Evolutionary conservation across 35 echinoderm and acorn worm genomes (phyloP), one percentile per base, ranked within the genome.

Genomic region (Ophiothrix spiculata): DNA sequence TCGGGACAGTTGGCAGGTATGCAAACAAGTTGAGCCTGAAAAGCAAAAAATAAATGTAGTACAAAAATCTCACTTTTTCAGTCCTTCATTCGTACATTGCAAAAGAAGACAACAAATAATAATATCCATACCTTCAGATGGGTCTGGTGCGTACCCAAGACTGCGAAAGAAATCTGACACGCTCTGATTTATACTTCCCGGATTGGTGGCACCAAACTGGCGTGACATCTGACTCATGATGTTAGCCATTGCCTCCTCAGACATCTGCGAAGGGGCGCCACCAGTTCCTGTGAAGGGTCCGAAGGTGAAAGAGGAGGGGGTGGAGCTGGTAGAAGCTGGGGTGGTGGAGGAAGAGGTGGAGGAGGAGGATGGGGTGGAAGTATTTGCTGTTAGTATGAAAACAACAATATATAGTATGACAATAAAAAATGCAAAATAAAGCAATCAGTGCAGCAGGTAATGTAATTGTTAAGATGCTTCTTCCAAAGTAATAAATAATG

Each of bases 141-240:
- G 60, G 23, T 69, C 60, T 69, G 60, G 60, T n/a, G 60, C 2
- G 23, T 69, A 69, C 25, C 60, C 60, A 25, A 69, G 60, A n/a
- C 60, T 69, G 10, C 60, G 8, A 28, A 69, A 69, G 60, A 69
- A 69, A 69, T 69, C 60, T 15, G 60, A 69, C 60, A 69, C 3
- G 29, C 60, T 69, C 60, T 69, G 60, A 69, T 69, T 69, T 15
- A 69, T 25, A 69, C 60, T 28, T 2, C 60, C 60, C 3, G 60
- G 60, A 69, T 69, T 69, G 23, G 60, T 28, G 16, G 29, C 10
- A 15, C 60, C 60, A 69, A 69, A 69, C 60, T 69, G 60, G 2
- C 60, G 60, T 10, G 60, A 69, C 60, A 69, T 69, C 60, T 69
- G 60, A n/a, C 60, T n/a, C 60, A 69, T 69, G 60, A 69, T 69